Percentiles rank a stretch among this genome's conserved stretches.
Conservation (phyloP, 2,888 invertebrate genomes). For the Aphodius sticticus region DNA sequence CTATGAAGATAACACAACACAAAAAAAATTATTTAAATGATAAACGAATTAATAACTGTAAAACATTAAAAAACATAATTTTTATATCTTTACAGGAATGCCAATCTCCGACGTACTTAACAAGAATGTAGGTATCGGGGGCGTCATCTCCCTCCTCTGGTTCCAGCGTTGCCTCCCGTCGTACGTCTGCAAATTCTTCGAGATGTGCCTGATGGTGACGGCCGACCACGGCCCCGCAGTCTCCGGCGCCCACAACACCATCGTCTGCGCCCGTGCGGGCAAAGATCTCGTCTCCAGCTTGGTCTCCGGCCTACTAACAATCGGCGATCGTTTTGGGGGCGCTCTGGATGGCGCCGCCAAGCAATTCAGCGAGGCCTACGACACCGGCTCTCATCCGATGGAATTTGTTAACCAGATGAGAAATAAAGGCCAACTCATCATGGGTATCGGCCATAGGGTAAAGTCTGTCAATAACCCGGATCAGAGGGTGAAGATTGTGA, state of each 20-base stretch:
- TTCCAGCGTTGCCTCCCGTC: conserved; percentile 96
- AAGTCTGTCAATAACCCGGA: conserved; percentile 98
- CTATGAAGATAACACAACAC: no score
- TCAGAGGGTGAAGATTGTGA: conserved; percentile 95
- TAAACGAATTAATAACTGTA: no score
- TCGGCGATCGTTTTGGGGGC: conserved; percentile 98
- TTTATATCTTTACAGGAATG: conserved; percentile 52
- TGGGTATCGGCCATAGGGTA: conserved; percentile 97
- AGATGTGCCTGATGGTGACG: conserved; percentile 98
- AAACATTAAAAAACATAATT: no score
- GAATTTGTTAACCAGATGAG: conserved; percentile 99
- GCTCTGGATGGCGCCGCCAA: conserved; percentile 97
- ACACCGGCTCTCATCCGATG: conserved; percentile 92
- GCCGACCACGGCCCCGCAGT: conserved; percentile 99
- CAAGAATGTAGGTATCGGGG: conserved; percentile 96
- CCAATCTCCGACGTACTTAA: conserved; percentile 88
- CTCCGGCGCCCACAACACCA: conserved; percentile 98
- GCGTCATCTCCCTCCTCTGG: conserved; percentile 96
- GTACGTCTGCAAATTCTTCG: conserved; percentile 96
- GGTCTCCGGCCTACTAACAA: conserved; percentile 93
- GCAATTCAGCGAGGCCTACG: conserved; percentile 97
- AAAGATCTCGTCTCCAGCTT: conserved; percentile 97
- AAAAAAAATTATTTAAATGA: no score
- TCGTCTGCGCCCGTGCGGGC: conserved; percentile 96
- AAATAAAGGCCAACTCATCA: conserved; percentile 96